phyloP scores from a whole-genome alignment of 2,113 vertebrate genomes.

The Chelonoidis abingdonii region DNA sequence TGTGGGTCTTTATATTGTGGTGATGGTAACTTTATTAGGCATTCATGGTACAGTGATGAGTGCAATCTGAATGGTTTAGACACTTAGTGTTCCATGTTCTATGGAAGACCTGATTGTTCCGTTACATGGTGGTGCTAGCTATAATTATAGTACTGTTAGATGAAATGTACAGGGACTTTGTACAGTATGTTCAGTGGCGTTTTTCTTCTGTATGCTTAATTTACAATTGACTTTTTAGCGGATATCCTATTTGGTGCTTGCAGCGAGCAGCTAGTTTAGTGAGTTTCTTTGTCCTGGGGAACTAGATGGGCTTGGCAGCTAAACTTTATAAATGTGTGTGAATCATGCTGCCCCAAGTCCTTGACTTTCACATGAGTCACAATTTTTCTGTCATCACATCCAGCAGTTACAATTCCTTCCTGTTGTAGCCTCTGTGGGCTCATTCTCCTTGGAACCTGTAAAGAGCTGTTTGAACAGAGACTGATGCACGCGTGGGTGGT shows the following conservation, averaged over 20 bases:
- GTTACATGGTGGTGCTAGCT: not conserved
- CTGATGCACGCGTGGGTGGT: not conserved
- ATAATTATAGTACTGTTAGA: not conserved
- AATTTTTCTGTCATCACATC: constrained; percentile 32
- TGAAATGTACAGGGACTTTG: not conserved
- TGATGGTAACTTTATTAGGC: not conserved
- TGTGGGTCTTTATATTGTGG: not conserved
- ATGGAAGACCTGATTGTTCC: fast-evolving
- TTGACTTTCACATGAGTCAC: constrained; percentile 59
- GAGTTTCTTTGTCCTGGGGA: not conserved
- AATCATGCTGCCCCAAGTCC: constrained; percentile 38
- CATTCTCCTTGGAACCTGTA: constrained; percentile 33
- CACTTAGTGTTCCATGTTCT: fast-evolving
- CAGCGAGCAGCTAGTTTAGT: not conserved
- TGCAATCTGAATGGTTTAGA: not conserved
- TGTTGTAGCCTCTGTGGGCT: constrained; percentile 46
- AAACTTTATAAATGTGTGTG: constrained; percentile 25
- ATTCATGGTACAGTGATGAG: not conserved
- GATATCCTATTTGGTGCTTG: not conserved
- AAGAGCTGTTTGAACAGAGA: not conserved
- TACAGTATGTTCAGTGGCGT: fast-evolving
- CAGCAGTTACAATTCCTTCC: constrained; percentile 60
- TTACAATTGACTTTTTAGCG: fast-evolving
- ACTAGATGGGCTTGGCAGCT: not conserved
- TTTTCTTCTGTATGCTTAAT: not conserved